Conservation (phyloP, 2,113 vertebrate genomes). For the Antidorcas marsupialis region DNA sequence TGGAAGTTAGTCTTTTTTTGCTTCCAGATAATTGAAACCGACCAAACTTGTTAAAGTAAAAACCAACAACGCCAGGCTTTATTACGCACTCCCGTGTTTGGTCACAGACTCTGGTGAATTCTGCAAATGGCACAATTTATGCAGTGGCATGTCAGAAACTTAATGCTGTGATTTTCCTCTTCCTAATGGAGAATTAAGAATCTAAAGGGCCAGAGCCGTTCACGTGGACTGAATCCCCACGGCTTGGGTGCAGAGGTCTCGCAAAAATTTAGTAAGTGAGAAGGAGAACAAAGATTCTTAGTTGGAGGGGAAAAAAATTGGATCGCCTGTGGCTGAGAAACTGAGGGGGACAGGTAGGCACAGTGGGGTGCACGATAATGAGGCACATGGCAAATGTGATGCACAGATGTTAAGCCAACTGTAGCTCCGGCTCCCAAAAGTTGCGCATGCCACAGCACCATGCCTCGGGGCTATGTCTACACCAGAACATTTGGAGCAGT, state of each 20-base stretch:
- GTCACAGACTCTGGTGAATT: slow-evolving; percentile 81
- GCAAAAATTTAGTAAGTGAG: slow-evolving; percentile 90
- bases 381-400: slow-evolving; percentile 90
- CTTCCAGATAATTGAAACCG: slow-evolving; percentile 84
- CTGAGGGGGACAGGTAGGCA: slow-evolving; percentile 88
- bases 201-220: slow-evolving; percentile 78
- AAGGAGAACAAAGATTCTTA: slow-evolving; percentile 91
- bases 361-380: slow-evolving; percentile 87
- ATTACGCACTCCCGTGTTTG: slow-evolving; percentile 82
- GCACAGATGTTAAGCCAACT: slow-evolving; percentile 93
- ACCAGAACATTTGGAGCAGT: slow-evolving; percentile 90
- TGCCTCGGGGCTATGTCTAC: slow-evolving; percentile 88
- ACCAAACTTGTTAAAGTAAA: slow-evolving; percentile 89
- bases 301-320: slow-evolving; percentile 80
- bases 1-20: slow-evolving; percentile 79
- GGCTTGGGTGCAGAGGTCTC: slow-evolving; percentile 86
- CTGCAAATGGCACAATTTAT: slow-evolving; percentile 85
- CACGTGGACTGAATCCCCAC: slow-evolving; percentile 81
- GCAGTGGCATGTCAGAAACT: slow-evolving; percentile 84
- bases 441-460: slow-evolving; percentile 83
- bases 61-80: slow-evolving; percentile 86
- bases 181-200: slow-evolving; percentile 85
- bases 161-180: slow-evolving; percentile 83
- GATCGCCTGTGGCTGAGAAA: slow-evolving; percentile 89
- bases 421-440: slow-evolving; percentile 86